Base-by-base conservation (phyloP, 2,797 vertebrate genomes). In the Neopelma chrysocephalum region DNA sequence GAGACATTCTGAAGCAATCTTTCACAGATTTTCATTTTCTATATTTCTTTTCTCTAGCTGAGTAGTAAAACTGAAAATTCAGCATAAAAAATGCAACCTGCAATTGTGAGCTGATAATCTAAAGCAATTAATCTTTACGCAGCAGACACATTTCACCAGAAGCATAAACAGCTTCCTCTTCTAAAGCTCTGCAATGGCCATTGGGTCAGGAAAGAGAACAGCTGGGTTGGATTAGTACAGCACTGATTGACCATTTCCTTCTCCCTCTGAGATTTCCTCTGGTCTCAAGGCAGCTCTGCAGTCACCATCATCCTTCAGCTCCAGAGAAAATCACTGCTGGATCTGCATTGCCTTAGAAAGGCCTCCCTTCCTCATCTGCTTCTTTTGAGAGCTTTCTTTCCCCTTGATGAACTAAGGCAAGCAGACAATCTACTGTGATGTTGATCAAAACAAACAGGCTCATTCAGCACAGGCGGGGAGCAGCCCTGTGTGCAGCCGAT, bases 401-500 rank as follows among this genome's bases (percentile, higher is more conserved):
- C 91, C 86, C 76, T 91, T 16, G 42, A 62, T 50, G 83, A 83
- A 15, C 53, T 58, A 58, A 89, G 84, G 79, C 71, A 95, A 93
- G 93, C 68, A 93, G 94, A 36, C 84, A 76, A 65, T 6, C 38
- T 58, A 6, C 81, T 69, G 45, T 94, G 94, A 95, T 43, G 69
- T 68, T 92, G 93, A 94, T 94, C 84, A 95, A 93, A 97, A 93
- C 25, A 82, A 82, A 95, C 90, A 93, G 92, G 64, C 75, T 89
- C 43, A 78, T 66, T 82, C 89, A 87, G 45, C 69, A 83, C 48
- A 72, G 86, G 81, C 19, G 2, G 87, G 84, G 91, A 94, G 80
- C 16, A 38, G 68, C n/a, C 4, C 7, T 27, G 86, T 8, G 43
- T 0, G 5, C 77, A 82, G 81, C 70, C 1, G 0, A 81, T 16